Evolutionary conservation across 2,888 invertebrate species (phyloP), one percentile per base, ranked within the genome.

Genomic region (Nemotelus nigrinus): DNA sequence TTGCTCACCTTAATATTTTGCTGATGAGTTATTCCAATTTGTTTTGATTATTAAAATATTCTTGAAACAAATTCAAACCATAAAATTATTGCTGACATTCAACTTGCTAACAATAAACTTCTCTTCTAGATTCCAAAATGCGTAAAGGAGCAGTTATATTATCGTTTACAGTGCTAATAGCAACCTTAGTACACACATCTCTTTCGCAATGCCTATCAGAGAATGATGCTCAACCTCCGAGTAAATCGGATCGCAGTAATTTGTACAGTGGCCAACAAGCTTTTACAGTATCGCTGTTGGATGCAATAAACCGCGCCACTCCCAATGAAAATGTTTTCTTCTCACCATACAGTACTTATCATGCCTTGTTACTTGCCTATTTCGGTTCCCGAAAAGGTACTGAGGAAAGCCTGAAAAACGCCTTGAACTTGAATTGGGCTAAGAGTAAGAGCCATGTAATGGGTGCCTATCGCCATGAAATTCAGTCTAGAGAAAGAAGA

Each of bases 271-370:
- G 92, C 0, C 89, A 92, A 82, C 90, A 91, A 82, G 90, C 89
- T 76, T 95, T 95, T 83, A 92, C 94, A 0, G 85, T 95, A 74
- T 90, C 91, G 68, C 88, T 94, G 75, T 88, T 96, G 82, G 90
- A 91, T 80, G 89, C 91, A 39, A 91, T 93, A 80, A 91, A 92
- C 81, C 87, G 89, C 77, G 90, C 90, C 39, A 90, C 91, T 80
- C 90, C 92, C 0, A 88, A 90, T 60, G 92, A 93, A 81, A 96
- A 96, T 85, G 88, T 96, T 58, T 95, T 96, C 89, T 95, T 95
- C 86, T 96, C 96, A 4, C 96, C 96, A 0, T 93, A 94, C 88
- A 96, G 95, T 81, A 92, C 96, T 10, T 93, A 95, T 84, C 93
- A 95, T 82, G 92, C 95, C 0, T 84, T 96, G 50, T 85, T 93